Conservation (phyloP, 2,113 vertebrate genomes). For the Callorhinus ursinus region DNA sequence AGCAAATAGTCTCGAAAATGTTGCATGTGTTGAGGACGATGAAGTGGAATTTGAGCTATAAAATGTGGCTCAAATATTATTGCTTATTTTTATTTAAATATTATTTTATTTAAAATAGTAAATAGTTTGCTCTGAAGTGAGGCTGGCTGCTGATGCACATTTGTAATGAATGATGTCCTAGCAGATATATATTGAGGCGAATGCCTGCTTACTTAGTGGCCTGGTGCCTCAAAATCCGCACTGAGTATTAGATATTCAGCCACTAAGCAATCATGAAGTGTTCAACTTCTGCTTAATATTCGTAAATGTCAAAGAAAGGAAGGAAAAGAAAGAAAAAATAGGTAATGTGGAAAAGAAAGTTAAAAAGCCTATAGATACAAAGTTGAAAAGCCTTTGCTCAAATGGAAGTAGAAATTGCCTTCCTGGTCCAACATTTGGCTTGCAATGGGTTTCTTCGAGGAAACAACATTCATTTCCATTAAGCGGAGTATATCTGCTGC, state of each 20-base stretch:
- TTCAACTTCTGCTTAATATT: background rate
- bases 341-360: background rate
- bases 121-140: background rate
- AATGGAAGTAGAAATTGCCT: background rate
- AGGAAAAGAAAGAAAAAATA: background rate
- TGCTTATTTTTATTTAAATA: background rate
- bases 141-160: background rate
- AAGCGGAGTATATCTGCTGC: slow-evolving; percentile 58
- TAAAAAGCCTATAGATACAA: background rate
- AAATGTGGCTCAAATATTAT: background rate
- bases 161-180: slow-evolving; percentile 14
- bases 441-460: slow-evolving; percentile 37
- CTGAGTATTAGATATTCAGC: background rate
- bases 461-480: slow-evolving; percentile 15
- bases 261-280: background rate
- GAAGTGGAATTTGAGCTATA: background rate
- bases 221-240: background rate
- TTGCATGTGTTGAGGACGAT: background rate
- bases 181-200: slow-evolving; percentile 26
- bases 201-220: background rate
- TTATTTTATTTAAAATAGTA: background rate
- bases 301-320: background rate
- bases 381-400: background rate
- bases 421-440: slow-evolving; percentile 18
- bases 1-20: background rate